A percentile compares a stretch with the other conserved stretches of the same genome.
Conservation (phyloP, 2,888 invertebrate genomes). For the Amblyjoppa fuscipennis region DNA sequence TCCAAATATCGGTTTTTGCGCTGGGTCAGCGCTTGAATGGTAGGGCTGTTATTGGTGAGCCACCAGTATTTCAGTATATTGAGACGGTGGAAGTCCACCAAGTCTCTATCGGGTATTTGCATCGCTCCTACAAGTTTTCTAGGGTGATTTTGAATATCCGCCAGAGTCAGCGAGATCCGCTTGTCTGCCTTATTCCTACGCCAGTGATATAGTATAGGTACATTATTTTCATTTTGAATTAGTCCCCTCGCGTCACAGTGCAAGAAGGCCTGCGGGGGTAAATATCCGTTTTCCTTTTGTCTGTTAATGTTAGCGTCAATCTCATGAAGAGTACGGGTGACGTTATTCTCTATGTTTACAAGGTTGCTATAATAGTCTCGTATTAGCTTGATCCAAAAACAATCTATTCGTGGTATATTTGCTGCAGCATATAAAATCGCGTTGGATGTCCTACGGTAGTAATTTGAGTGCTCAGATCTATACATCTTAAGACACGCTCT, state of each 20-base stretch:
- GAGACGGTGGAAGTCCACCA: too few species aligned
- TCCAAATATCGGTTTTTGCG: too few species aligned
- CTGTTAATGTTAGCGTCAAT: neutral
- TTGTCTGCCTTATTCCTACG: too few species aligned
- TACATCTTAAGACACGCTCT: neutral
- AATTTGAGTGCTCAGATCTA: neutral
- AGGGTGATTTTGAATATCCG: too few species aligned
- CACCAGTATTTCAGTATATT: too few species aligned
- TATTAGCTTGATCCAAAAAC: slow-evolving; percentile 7
- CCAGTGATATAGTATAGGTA: too few species aligned
- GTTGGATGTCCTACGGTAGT: slow-evolving; percentile 11
- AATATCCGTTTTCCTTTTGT: neutral
- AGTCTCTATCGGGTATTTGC: too few species aligned
- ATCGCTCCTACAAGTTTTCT: too few species aligned
- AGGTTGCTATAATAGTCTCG: slow-evolving; percentile 16
- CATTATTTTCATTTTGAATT: neutral
- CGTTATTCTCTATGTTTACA: neutral
- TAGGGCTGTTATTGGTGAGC: too few species aligned
- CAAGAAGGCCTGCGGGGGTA: neutral
- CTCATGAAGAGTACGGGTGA: neutral
- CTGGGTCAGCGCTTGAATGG: too few species aligned
- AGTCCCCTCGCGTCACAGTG: neutral
- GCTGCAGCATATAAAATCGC: slow-evolving; percentile 16
- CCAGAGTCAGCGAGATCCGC: too few species aligned
- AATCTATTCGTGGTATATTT: slow-evolving; percentile 10